Evolutionary conservation across 2,888 invertebrate genomes (phyloP), one percentile per base, ranked within the genome.

Genomic region (Platycnemis pennipes): DNA sequence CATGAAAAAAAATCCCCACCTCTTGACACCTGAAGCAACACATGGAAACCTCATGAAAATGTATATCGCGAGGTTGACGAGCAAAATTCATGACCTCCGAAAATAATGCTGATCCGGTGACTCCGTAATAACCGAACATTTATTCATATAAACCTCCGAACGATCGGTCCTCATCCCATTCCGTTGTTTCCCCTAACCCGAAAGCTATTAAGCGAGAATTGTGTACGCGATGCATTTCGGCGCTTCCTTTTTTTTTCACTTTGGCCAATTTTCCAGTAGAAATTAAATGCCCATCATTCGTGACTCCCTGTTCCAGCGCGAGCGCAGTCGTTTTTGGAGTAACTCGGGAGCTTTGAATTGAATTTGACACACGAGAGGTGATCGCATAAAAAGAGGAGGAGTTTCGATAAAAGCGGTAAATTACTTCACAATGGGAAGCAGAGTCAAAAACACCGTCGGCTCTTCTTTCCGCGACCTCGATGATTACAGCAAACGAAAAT

Each of bases 371-470:
- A 37, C 77, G 77, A 37, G 77, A 37, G 77, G 8, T 77, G 31
- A 77, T 77, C 37, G 37, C 26, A 11, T 31, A 77, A 77, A 77
- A 37, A 77, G 37, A 63, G 16, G 31, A 31, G 31, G 77, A 31
- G 77, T 77, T 77, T 37, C 77, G 77, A 31, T 77, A 31, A 77
- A 77, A 77, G 77, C 77, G 77, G 37, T 31, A 13, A 77, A 77
- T 77, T 77, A 77, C 77, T 77, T 37, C 13, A 31, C 31, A 77
- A 77, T 37, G 77, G 77, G 5, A 16, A n/a, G n/a, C n/a, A 77
- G 77, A 1, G 11, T 77, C 37, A 77, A 77, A 37, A 37, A 37
- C 37, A 26, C 11, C 37, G 37, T 8, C 26, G n/a, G 16, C 11
- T 7, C 77, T 3, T 77, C n/a, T 77, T 77, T 77, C n/a, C 13